A percentile compares a stretch with the other conserved stretches of the same genome.
Conservation (phyloP, 2,888 invertebrate species). For the Hypolimnas misippus region DNA sequence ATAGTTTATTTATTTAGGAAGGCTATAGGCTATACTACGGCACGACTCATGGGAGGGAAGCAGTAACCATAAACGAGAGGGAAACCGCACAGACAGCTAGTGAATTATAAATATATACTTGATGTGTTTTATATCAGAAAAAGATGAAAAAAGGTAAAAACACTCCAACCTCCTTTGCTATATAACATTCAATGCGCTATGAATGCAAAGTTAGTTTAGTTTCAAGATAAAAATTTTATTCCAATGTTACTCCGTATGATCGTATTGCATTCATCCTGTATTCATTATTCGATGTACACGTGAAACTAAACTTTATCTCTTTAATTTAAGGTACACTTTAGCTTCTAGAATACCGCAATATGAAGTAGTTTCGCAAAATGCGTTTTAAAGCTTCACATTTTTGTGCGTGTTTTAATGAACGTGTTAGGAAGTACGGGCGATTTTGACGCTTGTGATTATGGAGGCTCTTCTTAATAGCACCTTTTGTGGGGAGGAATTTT, state of each 20-base stretch:
- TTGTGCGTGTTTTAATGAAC: conserved; percentile 40
- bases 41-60: no score
- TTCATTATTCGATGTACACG: background rate
- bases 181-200: background rate
- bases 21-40: no score
- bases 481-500: conserved; percentile 33
- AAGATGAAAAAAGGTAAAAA: background rate
- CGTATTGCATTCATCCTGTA: background rate
- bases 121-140: no score
- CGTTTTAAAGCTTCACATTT: conserved; percentile 29
- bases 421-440: conserved; percentile 37
- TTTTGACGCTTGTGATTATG: conserved; percentile 34
- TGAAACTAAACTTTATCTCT: background rate
- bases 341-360: background rate
- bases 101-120: no score
- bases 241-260: background rate
- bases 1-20: no score
- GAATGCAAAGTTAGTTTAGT: background rate
- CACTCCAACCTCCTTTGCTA: background rate
- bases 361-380: conserved; percentile 20
- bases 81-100: no score
- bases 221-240: conserved; percentile 1
- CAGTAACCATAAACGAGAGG: no score
- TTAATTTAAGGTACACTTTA: background rate
- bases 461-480: conserved; percentile 33